Evolutionary conservation across 2,797 vertebrate species (phyloP), one percentile per base, ranked within the genome.

Genomic region (Sebastiscus albofasciatus): DNA sequence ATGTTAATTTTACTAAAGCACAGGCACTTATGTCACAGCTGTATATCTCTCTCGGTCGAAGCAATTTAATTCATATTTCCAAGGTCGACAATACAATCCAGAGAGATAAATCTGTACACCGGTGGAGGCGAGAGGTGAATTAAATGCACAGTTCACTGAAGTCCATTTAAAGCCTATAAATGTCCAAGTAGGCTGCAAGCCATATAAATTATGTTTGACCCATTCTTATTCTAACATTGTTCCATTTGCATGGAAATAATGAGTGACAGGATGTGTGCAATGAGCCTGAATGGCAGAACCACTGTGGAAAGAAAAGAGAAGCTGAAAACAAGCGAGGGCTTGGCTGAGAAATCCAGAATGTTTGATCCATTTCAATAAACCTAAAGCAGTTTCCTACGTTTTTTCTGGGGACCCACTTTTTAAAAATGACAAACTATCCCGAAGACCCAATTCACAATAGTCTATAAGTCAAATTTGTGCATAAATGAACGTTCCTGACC

Each of bases 101-200:
- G 64, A 59, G 27, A 78, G 79, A 89, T 83, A 60, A 75, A 83
- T 87, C 74, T 77, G 68, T 52, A 26, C 55, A 72, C 42, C 52
- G 55, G 65, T 29, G 70, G 70, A 83, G 69, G 79, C 33, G 46
- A 85, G 73, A 82, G 74, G 72, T 71, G 73, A 88, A 85, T 82
- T 66, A 86, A 87, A 87, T 70, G 72, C 55, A 84, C 72, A 70
- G 56, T 86, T 79, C 85, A 82, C 80, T 72, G 58, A 77, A 84
- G 89, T 90, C 82, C 68, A 84, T 87, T 64, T 80, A 80, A 83
- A 64, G 60, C 67, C 75, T 79, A 80, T 87, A 88, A 89, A 88
- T 69, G 81, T 90, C 82, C 86, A 71, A 82, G 75, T 56, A 69
- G 67, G 72, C 58, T 72, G 70, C 67, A 73, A 27, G 68, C 60